Base-by-base conservation (phyloP, 2,888 invertebrate species). In the Melieria omissa region DNA sequence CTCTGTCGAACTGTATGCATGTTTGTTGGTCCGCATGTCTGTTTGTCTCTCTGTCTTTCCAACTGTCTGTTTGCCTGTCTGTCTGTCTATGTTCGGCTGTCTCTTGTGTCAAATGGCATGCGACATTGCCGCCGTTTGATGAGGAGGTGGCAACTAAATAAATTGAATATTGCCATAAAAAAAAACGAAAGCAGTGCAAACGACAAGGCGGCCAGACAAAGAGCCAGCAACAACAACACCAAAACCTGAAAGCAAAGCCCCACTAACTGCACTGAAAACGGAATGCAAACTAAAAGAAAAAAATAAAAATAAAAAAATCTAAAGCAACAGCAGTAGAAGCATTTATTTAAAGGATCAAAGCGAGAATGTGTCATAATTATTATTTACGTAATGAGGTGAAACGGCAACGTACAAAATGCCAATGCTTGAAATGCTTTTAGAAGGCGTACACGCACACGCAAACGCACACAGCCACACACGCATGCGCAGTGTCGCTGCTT, bases 281-380 rank as follows among this genome's bases (percentile, higher is more conserved):
- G 29, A 14, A 52, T 10, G 49, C 12, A 49, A 14, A n/a, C n/a
- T 55, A 47, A 47, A 67, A 42, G 58, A 42, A 54, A 57, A 62
- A 70, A 65, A 70, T 44, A 58, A 65, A 65, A 73, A 63, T 65
- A 64, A 41, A 73, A 63, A 70, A 64, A 41, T 60, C 67, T 71
- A 44, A 63, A 57, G 47, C 29, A 29, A 3, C 0, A 29, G 29
- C 49, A 52, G 45, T 57, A 55, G 49, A 47, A 67, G 64, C 60
- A 49, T 73, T 73, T 67, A 67, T 29, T 29, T 29, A 29, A 12
- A 52, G 12, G 10, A 52, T 52, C 49, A 57, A 65, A 60, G 42
- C 41, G 52, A 45, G 29, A 65, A 67, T 60, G 69, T 10, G 10
- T n/a, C 2, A 54, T 49, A 66, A 67, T 49, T 29, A 29, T 29